Evolutionary conservation across 2,888 invertebrate genomes (phyloP).

Genomic region (Abscondita cerata): DNA sequence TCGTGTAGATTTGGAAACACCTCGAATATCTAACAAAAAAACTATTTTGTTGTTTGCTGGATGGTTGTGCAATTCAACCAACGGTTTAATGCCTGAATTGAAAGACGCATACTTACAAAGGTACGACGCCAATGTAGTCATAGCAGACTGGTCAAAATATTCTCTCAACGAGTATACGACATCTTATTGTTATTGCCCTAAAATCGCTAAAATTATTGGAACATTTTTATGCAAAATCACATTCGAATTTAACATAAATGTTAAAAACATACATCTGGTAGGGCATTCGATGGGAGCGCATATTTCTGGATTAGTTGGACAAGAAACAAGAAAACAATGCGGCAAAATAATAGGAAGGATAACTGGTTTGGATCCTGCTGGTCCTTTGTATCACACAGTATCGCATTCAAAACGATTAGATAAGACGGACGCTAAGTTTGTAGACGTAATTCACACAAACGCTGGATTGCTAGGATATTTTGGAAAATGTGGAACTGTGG

Average conservation of each 20-base stretch:
- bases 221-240: conserved; percentile 5
- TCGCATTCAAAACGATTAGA: conserved; percentile 13
- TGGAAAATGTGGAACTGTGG: conserved; percentile 13
- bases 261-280: conserved; percentile 13
- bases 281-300: conserved; percentile 29
- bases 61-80: conserved; percentile 8
- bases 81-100: conserved; percentile 11
- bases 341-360: conserved; percentile 13
- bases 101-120: conserved; percentile 17
- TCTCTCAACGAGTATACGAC: conserved; percentile 5
- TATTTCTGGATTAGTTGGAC: conserved; percentile 20
- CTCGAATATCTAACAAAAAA: not conserved
- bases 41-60: conserved; percentile 12
- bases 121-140: conserved; percentile 17
- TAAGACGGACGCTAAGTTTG: conserved; percentile 15
- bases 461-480: conserved; percentile 17
- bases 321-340: conserved; percentile 8
- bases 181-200: not conserved
- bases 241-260: not conserved
- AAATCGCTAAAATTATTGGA: conserved; percentile 8
- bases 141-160: conserved; percentile 12
- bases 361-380: conserved; percentile 26
- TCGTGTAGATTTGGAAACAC: not conserved
- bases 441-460: conserved; percentile 25
- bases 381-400: conserved; percentile 11